Evolutionary conservation across 2,888 invertebrate genomes (phyloP).

Genomic region (Podabrus alpinus): DNA sequence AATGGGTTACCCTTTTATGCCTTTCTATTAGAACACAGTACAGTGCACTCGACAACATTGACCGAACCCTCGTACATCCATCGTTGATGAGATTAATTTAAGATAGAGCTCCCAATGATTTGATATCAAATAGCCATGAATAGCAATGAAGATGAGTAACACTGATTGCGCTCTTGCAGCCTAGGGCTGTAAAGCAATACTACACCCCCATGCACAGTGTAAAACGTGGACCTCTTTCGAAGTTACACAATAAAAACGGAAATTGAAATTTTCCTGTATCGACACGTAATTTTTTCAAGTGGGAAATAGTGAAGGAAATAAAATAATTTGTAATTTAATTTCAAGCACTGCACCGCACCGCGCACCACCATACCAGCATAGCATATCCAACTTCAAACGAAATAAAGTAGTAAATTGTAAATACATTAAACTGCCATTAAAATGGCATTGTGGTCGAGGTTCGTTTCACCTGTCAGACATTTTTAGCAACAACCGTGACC

Average conservation of each 20-base stretch:
- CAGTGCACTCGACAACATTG: conserved; percentile 9
- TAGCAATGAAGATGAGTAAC: conserved; percentile 49
- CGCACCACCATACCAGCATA: background rate
- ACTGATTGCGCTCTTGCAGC: conserved; percentile 46
- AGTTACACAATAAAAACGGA: conserved; percentile 38
- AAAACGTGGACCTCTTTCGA: conserved; percentile 37
- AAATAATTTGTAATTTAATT: conserved; percentile 1
- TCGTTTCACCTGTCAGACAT: conserved; percentile 28
- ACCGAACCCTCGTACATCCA: conserved; percentile 28
- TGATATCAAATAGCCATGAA: conserved; percentile 48
- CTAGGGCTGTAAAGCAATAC: conserved; percentile 23
- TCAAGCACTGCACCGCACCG: background rate
- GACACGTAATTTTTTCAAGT: background rate
- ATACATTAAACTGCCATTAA: conserved; percentile 32
- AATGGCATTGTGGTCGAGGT: conserved; percentile 27
- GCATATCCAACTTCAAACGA: conserved; percentile 5
- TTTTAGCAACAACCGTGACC: conserved; percentile 28
- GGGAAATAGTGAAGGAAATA: background rate
- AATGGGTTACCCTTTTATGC: conserved; percentile 14
- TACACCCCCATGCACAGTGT: conserved; percentile 28
- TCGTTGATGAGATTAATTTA: conserved; percentile 46
- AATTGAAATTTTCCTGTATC: conserved; percentile 36
- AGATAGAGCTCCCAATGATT: conserved; percentile 46
- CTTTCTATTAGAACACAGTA: conserved; percentile 18
- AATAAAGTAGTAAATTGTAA: conserved; percentile 27